Evolutionary conservation across 2,797 vertebrate genomes (phyloP).

Genomic region (Lacerta viridis): DNA sequence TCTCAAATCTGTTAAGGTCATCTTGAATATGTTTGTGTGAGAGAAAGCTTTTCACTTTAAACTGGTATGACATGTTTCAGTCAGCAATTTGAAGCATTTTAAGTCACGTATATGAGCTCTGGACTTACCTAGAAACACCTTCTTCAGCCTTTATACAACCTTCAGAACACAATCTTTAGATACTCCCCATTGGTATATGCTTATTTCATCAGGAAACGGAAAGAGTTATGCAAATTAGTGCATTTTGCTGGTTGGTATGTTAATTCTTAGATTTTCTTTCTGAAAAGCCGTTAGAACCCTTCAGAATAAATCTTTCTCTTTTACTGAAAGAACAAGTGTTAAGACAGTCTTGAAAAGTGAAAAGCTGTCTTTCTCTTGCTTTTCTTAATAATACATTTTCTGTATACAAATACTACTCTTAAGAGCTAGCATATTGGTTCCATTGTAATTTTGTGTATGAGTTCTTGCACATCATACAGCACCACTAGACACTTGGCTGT

Average conservation of each 20-base stretch:
- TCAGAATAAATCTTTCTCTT: slow-evolving; percentile 39
- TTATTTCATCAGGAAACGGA: slow-evolving; percentile 52
- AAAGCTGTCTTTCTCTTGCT: slow-evolving; percentile 39
- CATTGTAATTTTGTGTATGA: background rate
- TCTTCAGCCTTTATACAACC: slow-evolving; percentile 25
- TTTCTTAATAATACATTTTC: slow-evolving; percentile 12
- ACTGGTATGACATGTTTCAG: background rate
- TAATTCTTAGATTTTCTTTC: slow-evolving; percentile 59
- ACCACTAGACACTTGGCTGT: background rate
- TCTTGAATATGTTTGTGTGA: no score
- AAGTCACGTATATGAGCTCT: background rate
- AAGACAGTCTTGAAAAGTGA: slow-evolving; percentile 6
- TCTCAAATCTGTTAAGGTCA: no score
- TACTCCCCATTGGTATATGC: slow-evolving; percentile 24
- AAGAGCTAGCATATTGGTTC: background rate
- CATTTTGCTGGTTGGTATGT: slow-evolving; percentile 53
- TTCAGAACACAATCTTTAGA: slow-evolving; percentile 29
- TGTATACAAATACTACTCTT: background rate
- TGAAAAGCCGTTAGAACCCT: slow-evolving; percentile 37
- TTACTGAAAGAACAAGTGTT: slow-evolving; percentile 45
- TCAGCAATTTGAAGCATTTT: background rate
- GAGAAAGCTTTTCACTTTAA: slow-evolving; percentile 6
- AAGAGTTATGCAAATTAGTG: slow-evolving; percentile 58
- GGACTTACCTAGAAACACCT: background rate
- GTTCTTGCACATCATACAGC: background rate